phyloP scores from a whole-genome alignment of 1,140 invertebrate species.

The Laupala kohalensis region DNA sequence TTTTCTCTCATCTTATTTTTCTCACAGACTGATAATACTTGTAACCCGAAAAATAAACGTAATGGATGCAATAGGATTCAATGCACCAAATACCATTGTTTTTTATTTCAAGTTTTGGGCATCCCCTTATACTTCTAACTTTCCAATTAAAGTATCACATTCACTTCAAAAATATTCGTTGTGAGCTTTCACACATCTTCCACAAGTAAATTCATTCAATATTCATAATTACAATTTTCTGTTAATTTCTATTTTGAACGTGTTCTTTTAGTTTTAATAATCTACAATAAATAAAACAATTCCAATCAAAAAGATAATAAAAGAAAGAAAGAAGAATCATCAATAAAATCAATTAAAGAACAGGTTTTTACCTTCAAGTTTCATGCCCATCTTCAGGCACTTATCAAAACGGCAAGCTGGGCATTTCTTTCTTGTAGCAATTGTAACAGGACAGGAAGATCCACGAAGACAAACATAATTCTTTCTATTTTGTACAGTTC shows the following conservation, averaged over 20 bases:
- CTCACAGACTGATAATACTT: too few relatives aligned
- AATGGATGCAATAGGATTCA: too few relatives aligned
- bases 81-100: too few relatives aligned
- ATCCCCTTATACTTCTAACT: too few relatives aligned
- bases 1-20: too few relatives aligned
- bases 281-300: not conserved
- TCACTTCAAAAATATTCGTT: too few relatives aligned
- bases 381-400: conserved; percentile 93
- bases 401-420: conserved; percentile 95
- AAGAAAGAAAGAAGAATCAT: too few relatives aligned
- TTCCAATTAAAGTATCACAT: too few relatives aligned
- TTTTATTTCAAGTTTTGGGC: too few relatives aligned
- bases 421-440: conserved; percentile 89
- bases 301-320: not conserved
- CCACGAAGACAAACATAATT: conserved; percentile 89
- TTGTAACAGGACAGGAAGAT: conserved; percentile 78
- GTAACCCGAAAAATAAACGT: too few relatives aligned
- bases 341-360: not conserved
- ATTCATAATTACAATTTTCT: not conserved
- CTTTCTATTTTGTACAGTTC: conserved; percentile 95
- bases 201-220: too few relatives aligned
- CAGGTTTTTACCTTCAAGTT: conserved; percentile 62
- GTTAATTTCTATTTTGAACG: not conserved
- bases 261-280: not conserved
- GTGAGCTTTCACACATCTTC: too few relatives aligned